Evolutionary conservation across 2,797 vertebrate genomes (phyloP), one percentile per base, ranked within the genome.

Genomic region (Rhabdomys pumilio): DNA sequence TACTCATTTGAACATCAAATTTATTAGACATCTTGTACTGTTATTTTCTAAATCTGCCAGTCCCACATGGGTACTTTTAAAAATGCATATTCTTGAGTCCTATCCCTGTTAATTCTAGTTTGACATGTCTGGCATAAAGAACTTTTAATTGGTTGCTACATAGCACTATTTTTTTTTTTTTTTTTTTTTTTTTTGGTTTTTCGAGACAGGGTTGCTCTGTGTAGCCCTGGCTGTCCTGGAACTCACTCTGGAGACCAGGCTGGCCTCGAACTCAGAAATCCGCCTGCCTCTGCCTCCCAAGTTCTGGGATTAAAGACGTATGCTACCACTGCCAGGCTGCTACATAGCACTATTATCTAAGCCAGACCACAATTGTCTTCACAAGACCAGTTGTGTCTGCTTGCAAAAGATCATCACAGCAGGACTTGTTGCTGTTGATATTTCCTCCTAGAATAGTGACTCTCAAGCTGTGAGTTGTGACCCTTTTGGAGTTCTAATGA

Each of bases 11-110:
- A 91, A 85, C 47, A 38, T 77, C 53, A 82, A 85, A 91, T 90
- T 94, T 81, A 75, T 81, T 94, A 44, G 22, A 90, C 38, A 76
- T 88, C 26, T 8, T 67, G 8, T n/a, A 93, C 92, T 91, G 72
- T 95, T 82, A 79, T 90, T 92, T 80, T 92, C 77, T 96, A 90
- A 88, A 76, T 92, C 12, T 88, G 59, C 34, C 2, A 63, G 26
- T 17, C 5, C 73, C 89, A 93, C 20, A 8, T 67, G 26, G 14
- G 34, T 38, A 72, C 19, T 73, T 59, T 73, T 87, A 38, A 85
- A 81, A 94, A 80, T 87, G 2, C 57, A 59, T 31, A 95, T 80
- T 95, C 38, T 44, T 95, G 2, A 17, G 4, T 82, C 15, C 15
- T 15, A 86, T 8, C 41, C 13, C 3, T 44, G 59, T 79, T 29